These are phyloP conservation scores for Leucoraja erinaceus DNA, from an alignment of 2,113 vertebrate species.

Conservation along the genomic window DNA sequence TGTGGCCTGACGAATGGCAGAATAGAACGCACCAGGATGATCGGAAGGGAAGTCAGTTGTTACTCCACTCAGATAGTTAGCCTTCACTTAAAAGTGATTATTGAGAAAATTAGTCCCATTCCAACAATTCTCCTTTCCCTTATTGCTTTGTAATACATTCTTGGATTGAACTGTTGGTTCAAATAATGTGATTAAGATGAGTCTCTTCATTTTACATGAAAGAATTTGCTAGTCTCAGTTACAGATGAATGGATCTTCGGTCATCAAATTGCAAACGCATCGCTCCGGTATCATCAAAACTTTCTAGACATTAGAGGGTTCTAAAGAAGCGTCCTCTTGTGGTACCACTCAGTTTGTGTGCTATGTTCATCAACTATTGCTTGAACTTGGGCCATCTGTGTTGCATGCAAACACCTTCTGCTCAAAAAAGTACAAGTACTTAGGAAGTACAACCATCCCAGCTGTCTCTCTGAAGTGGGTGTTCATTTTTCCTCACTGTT, in stretches of 20 bases:
- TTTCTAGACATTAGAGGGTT: background rate
- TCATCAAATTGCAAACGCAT: background rate
- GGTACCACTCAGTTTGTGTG: background rate
- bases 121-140: background rate
- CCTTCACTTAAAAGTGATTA: background rate
- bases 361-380: background rate
- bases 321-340: constrained; percentile 11
- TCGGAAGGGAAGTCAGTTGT: background rate
- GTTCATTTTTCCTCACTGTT: background rate
- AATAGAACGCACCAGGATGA: background rate
- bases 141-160: no score
- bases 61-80: background rate
- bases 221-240: background rate
- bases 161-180: background rate
- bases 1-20: background rate
- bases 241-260: background rate
- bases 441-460: background rate
- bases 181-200: no score
- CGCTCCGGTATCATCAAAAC: background rate
- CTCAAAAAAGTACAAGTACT: background rate
- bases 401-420: background rate
- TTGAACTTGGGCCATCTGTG: background rate
- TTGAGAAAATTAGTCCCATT: no score
- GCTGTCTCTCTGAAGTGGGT: background rate
- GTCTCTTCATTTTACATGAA: background rate